Conservation (phyloP, 2,113 vertebrate species). For the Chaetura pelagica region DNA sequence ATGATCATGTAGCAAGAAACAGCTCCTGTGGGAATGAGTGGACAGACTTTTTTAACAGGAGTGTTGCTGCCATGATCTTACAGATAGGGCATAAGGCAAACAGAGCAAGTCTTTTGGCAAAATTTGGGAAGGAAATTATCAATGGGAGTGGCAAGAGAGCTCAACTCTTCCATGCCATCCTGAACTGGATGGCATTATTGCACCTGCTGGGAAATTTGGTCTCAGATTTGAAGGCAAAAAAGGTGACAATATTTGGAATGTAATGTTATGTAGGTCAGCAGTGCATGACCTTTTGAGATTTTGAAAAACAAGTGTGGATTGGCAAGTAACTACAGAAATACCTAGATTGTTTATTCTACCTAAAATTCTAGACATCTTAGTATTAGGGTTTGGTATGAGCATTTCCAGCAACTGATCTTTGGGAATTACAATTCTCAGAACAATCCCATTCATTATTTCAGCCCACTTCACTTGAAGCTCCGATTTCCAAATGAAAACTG, state of each 20-base stretch:
- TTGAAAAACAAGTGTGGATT: constrained; percentile 10
- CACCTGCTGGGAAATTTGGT: neutral
- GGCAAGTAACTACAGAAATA: constrained; percentile 22
- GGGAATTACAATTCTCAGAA: constrained; percentile 38
- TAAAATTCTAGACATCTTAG: constrained; percentile 14
- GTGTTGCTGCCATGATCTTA: neutral
- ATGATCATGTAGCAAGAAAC: neutral
- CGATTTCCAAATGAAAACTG: constrained; percentile 41
- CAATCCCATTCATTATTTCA: constrained; percentile 55
- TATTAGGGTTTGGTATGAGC: constrained; percentile 20
- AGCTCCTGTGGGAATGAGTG: neutral
- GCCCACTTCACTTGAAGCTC: constrained; percentile 38
- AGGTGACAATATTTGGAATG: neutral
- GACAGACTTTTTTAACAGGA: neutral
- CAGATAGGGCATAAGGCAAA: neutral
- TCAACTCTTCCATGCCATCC: neutral
- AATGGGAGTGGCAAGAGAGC: rapidly evolving
- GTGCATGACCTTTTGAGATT: neutral
- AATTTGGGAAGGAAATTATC: neutral
- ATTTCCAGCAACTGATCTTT: constrained; percentile 39
- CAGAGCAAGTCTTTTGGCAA: neutral
- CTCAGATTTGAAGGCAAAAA: neutral
- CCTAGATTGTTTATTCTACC: constrained; percentile 25
- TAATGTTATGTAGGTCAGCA: neutral
- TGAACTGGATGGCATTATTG: neutral